Conservation (phyloP, 2,888 invertebrate genomes). For the Galerucella nymphaeae region DNA sequence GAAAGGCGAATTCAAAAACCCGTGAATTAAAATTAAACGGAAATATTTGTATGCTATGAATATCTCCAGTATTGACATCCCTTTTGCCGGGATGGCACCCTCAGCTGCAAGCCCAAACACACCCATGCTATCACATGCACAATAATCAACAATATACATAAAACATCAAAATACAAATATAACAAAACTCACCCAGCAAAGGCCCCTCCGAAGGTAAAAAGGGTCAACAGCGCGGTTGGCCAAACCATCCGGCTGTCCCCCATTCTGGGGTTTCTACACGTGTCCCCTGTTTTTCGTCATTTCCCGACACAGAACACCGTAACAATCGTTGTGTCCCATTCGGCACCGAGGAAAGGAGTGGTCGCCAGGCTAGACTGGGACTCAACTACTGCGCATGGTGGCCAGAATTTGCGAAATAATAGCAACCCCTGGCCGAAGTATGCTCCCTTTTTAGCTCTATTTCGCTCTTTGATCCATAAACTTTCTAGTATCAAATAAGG, state of each 20-base stretch:
- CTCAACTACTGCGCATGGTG: slow-evolving; percentile 62
- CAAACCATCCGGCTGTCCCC: slow-evolving; percentile 68
- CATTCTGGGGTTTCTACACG: slow-evolving; percentile 66
- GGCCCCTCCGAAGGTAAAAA: slow-evolving; percentile 65
- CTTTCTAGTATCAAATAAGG: slow-evolving; percentile 7
- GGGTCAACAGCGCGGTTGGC: slow-evolving; percentile 68
- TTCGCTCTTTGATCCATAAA: slow-evolving; percentile 10
- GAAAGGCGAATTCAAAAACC: too few species aligned
- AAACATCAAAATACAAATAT: neutral
- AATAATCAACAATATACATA: slow-evolving; percentile 15
- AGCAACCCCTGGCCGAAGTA: slow-evolving; percentile 53
- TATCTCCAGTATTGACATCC: neutral
- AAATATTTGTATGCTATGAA: neutral
- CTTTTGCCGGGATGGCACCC: slow-evolving; percentile 14
- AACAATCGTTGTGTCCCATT: slow-evolving; percentile 62
- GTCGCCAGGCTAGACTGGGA: slow-evolving; percentile 62
- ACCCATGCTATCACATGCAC: slow-evolving; percentile 42
- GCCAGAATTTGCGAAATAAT: slow-evolving; percentile 60
- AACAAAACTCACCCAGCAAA: slow-evolving; percentile 66
- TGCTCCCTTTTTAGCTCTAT: slow-evolving; percentile 26
- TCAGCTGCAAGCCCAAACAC: slow-evolving; percentile 39
- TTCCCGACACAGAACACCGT: slow-evolving; percentile 60
- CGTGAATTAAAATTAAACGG: neutral
- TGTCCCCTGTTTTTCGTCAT: slow-evolving; percentile 60
- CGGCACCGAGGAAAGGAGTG: slow-evolving; percentile 64